Conservation (phyloP, 1,140 invertebrate species). For the Drosophila triauraria region DNA sequence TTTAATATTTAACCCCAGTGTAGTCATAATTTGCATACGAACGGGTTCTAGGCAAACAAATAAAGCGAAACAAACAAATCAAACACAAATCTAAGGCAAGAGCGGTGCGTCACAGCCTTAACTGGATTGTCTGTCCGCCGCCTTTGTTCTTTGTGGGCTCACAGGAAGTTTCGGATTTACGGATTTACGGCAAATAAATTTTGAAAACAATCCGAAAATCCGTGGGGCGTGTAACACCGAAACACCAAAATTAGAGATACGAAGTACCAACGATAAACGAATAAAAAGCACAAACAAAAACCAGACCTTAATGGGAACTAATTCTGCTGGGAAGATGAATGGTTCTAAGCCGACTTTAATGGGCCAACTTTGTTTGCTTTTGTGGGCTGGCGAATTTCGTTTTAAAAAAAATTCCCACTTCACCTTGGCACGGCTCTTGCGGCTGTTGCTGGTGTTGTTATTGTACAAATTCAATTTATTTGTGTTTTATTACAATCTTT, state of each 20-base stretch:
- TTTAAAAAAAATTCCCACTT: constrained; percentile 57
- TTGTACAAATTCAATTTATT: constrained; percentile 75
- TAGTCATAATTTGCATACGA: constrained; percentile 15
- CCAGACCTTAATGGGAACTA: constrained; percentile 32
- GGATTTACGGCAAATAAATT: constrained; percentile 57
- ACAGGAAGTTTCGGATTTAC: constrained; percentile 58
- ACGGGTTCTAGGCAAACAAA: constrained; percentile 44
- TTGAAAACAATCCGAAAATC: constrained; percentile 39
- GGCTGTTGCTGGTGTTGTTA: constrained; percentile 22
- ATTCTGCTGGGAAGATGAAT: constrained; percentile 40
- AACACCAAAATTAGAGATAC: constrained; percentile 12
- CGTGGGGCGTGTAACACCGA: constrained; percentile 48
- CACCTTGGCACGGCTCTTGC: constrained; percentile 55
- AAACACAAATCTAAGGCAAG: constrained; percentile 22
- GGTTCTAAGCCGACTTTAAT: constrained; percentile 53
- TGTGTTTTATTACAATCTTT: constrained; percentile 64
- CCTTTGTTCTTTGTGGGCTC: constrained; percentile 34
- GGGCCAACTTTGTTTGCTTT: constrained; percentile 36
- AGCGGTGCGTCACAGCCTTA: constrained; percentile 27
- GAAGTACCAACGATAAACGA: background rate
- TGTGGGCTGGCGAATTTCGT: constrained; percentile 47
- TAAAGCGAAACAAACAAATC: constrained; percentile 39
- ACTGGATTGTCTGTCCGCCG: constrained; percentile 15
- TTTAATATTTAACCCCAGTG: constrained; percentile 15
- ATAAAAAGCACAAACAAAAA: constrained; percentile 38